These are phyloP conservation scores for Trachymyrmex septentrionalis DNA, from an alignment of 1,140 invertebrate species.

Conservation along the genomic window DNA sequence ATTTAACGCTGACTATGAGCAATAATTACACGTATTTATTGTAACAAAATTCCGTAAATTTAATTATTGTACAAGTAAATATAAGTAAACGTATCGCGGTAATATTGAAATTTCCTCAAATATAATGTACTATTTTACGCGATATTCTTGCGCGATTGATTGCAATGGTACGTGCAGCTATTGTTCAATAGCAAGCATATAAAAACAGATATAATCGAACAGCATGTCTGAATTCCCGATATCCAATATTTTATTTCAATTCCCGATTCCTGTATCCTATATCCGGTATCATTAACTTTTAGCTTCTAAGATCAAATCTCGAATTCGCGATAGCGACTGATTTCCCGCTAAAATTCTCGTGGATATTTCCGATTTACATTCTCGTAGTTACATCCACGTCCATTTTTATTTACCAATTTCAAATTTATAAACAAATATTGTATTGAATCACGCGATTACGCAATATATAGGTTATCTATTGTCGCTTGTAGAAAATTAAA, in stretches of 20 bases:
- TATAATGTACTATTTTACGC: conserved; percentile 18
- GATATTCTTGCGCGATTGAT: conserved; percentile 36
- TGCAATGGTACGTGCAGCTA: conserved; percentile 55
- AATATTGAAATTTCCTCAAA: conserved; percentile 5
- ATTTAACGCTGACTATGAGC: conserved; percentile 23
- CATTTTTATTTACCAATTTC: conserved; percentile 13
- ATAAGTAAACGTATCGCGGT: conserved; percentile 4
- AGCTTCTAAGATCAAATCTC: conserved; percentile 23
- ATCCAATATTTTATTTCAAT: conserved; percentile 26
- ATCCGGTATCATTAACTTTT: conserved; percentile 17
- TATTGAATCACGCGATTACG: conserved; percentile 44
- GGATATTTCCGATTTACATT: conserved; percentile 23
- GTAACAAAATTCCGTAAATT: conserved; percentile 6
- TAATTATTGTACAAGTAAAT: background rate
- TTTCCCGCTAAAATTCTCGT: conserved; percentile 6
- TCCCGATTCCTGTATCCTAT: conserved; percentile 1
- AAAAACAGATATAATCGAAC: conserved; percentile 16
- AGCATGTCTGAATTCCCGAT: conserved; percentile 17
- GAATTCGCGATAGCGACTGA: background rate
- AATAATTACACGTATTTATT: conserved; percentile 48
- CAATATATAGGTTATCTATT: conserved; percentile 61
- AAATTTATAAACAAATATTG: conserved; percentile 39
- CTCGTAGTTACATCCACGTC: conserved; percentile 21
- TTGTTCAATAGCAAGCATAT: conserved; percentile 36
- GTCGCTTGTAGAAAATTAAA: conserved; percentile 68